These are phyloP conservation scores for Odocoileus virginianus DNA, from an alignment of 2,113 vertebrate genomes.

Conservation along the genomic window DNA sequence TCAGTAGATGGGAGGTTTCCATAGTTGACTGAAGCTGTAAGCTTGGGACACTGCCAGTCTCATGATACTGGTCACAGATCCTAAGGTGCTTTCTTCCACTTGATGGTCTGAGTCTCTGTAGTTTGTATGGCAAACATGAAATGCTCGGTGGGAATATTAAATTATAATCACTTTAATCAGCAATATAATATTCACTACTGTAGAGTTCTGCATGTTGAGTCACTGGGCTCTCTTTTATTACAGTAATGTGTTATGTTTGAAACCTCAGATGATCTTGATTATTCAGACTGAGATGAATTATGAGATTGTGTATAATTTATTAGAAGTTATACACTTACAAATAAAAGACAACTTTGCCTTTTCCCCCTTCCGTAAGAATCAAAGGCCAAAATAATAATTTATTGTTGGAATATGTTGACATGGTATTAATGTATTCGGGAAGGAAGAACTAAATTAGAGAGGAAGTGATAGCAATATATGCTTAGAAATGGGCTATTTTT, in stretches of 20 bases:
- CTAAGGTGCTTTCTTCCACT: not conserved
- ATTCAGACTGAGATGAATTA: not conserved
- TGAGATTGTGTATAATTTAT: not conserved
- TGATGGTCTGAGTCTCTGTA: not conserved
- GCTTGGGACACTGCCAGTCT: not conserved
- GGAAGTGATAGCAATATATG: not conserved
- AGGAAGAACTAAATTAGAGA: not conserved
- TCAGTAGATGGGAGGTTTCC: not conserved
- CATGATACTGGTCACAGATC: not conserved
- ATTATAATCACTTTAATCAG: not conserved
- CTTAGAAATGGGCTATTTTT: not conserved
- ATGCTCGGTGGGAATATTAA: not conserved
- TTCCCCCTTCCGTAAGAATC: not conserved
- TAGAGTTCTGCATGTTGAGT: not conserved
- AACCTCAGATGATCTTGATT: slow-evolving; percentile 5
- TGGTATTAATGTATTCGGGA: not conserved
- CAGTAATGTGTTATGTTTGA: not conserved
- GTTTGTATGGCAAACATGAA: not conserved
- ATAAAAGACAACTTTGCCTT: not conserved
- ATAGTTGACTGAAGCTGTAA: not conserved
- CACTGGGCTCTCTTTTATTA: not conserved
- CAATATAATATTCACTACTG: not conserved
- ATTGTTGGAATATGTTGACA: not conserved
- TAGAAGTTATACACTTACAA: not conserved
- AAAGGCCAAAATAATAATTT: not conserved